Evolutionary conservation across 2,113 vertebrate species (phyloP), one percentile per base, ranked within the genome.

Genomic region (Turnix velox): DNA sequence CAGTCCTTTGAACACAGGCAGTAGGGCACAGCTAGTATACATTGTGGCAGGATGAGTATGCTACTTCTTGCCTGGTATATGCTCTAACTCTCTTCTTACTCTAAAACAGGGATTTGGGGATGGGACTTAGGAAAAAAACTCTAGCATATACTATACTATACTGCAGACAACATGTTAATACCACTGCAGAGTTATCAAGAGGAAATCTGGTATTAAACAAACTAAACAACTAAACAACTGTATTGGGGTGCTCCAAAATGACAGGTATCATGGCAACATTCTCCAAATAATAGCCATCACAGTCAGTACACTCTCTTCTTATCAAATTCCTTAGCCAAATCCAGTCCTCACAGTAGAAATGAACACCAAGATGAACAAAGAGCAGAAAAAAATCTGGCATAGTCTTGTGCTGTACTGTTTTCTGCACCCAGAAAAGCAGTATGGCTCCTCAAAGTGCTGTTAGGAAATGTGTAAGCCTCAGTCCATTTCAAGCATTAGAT

Each of bases 71-170:
- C 33, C 61, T 61, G 30, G 10, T 40, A 16, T 5, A 37, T 24
- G 30, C 62, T 63, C 59, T 48, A 78, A 77, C 55, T 39, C 37
- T 84, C 58, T 35, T 67, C 78, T 31, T 28, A 67, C 45, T 63
- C 80, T 43, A 68, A 11, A 84, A n/a, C 31, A 33, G 54, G 23
- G 23, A 52, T 78, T 33, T 59, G 30, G 49, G 40, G 28, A 45
- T 57, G 33, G 49, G 55, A 67, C 62, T 81, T 59, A 51, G 23
- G 12, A 58, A 54, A 48, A 43, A 22, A 1, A 8, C 10, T 18
- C 15, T 37, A 22, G 58, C 0, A 1, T 49, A n/a, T n/a, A n/a
- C n/a, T n/a, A n/a, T n/a, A n/a, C 65, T 67, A 5, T 20, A 7
- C 22, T 7, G 5, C 19, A 52, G 52, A 12, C 51, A 66, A 51